Evolutionary conservation across 1,140 invertebrate species (phyloP), one percentile per base, ranked within the genome.

Genomic region (Microplitis mediator): DNA sequence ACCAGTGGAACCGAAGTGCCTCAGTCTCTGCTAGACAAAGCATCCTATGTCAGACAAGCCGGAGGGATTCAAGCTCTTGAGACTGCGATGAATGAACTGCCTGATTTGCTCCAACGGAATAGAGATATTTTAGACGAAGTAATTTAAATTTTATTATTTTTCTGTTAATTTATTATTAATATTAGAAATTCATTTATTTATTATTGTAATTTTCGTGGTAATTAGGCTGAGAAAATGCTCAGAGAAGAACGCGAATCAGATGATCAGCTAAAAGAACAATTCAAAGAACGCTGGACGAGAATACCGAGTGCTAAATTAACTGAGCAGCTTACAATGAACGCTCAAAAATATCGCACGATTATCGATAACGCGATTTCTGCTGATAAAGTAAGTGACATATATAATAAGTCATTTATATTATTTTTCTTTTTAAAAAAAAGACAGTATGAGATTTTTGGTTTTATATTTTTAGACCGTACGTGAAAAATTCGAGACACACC

Each of bases 61-160:
- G 95, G 95, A 81, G 93, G 93, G 36, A 88, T 92, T 69, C 79
- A 83, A 50, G 88, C 87, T 39, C 84, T 94, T 16, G 88, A 90
- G 79, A 87, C 79, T 0, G 86, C 92, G 83, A 89, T 93, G 81
- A 90, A 88, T 74, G 97, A 99, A 81, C 88, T 99, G 56, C 98
- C 98, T 0, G 93, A 95, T 74, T 88, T 98, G 52, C 89, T 99
- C 45, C 93, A 94, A 82, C 89, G 98, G 71, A 99, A 99, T 87
- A 92, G 92, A 71, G 98, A 99, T 86, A 98, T 99, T 75, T 89
- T 99, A 0, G 93, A 97, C 83, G 98, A 99, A 90, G 94, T 95
- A 78, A 71, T 16, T 4, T 66, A 16, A 14, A 66, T 70, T 67
- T 32, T 50, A 45, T 6, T 54, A 52, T 63, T n/a, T 34, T 54